Evolutionary conservation across 2,797 vertebrate species (phyloP).

Genomic region (Tamandua tetradactyla): DNA sequence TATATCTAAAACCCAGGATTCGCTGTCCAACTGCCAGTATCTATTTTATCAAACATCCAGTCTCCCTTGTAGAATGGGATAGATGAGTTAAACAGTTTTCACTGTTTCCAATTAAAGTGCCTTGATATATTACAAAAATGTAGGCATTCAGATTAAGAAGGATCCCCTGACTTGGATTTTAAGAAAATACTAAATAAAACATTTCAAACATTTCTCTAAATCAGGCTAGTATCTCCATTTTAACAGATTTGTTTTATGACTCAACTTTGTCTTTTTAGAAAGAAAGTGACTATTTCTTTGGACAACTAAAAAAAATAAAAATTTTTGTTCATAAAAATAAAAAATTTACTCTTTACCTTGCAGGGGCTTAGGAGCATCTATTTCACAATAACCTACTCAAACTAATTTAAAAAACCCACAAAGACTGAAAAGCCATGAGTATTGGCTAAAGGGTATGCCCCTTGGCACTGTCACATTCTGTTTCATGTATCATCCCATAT

Average conservation of each 20-base stretch:
- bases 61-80: constrained; percentile 66
- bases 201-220: constrained; percentile 55
- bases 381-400: constrained; percentile 3
- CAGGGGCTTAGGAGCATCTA: neutral
- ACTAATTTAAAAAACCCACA: neutral
- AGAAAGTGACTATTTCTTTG: constrained; percentile 32
- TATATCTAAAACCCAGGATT: constrained; percentile 80
- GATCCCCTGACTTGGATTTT: constrained; percentile 46
- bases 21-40: constrained; percentile 78
- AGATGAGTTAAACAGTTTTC: constrained; percentile 76
- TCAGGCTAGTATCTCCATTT: constrained; percentile 53
- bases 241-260: constrained; percentile 12
- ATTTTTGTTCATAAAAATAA: neutral
- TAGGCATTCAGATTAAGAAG: constrained; percentile 27
- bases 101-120: constrained; percentile 83
- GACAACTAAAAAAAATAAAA: constrained; percentile 18
- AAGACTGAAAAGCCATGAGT: neutral
- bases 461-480: neutral
- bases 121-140: constrained; percentile 68
- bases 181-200: constrained; percentile 51
- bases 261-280: constrained; percentile 36
- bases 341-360: neutral
- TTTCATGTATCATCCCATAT: neutral
- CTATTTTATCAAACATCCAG: constrained; percentile 83
- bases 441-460: neutral